Conservation (phyloP, 2,113 vertebrate genomes). For the Romanogobio albipinnatus region DNA sequence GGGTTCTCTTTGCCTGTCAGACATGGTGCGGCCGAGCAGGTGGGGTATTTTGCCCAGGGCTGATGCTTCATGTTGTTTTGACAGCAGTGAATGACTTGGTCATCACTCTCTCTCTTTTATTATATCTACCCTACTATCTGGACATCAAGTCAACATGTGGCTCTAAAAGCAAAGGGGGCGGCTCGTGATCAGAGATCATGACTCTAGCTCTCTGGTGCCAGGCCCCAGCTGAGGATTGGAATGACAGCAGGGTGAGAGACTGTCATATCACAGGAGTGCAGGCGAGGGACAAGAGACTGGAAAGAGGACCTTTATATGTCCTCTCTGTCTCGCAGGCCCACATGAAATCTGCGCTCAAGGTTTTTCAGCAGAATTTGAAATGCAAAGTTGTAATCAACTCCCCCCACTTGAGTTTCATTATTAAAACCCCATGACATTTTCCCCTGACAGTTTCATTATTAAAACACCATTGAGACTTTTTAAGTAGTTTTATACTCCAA, state of each 20-base stretch:
- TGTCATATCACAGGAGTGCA: conserved; percentile 25
- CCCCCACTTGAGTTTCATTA: background rate
- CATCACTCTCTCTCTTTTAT: conserved; percentile 40
- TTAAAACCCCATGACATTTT: background rate
- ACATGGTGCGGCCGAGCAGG: background rate
- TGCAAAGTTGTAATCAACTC: background rate
- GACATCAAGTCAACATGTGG: conserved; percentile 22
- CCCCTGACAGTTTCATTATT: conserved; percentile 4
- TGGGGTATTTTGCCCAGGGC: conserved; percentile 31
- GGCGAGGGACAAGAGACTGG: background rate
- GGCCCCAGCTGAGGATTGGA: background rate
- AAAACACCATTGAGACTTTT: background rate
- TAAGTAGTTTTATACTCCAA: background rate
- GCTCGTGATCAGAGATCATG: conserved; percentile 32
- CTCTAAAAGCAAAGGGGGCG: background rate
- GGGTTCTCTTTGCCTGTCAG: conserved; percentile 54
- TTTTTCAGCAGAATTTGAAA: background rate
- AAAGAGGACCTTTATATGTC: background rate
- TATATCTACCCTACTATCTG: conserved; percentile 41
- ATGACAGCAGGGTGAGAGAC: conserved; percentile 13
- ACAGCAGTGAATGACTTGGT: conserved; percentile 46
- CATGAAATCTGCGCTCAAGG: background rate
- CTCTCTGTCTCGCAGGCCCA: background rate
- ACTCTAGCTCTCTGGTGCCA: background rate
- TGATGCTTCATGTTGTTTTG: conserved; percentile 24